These are phyloP conservation scores for Turnix velox DNA, from an alignment of 2,113 vertebrate species.

Conservation along the genomic window DNA sequence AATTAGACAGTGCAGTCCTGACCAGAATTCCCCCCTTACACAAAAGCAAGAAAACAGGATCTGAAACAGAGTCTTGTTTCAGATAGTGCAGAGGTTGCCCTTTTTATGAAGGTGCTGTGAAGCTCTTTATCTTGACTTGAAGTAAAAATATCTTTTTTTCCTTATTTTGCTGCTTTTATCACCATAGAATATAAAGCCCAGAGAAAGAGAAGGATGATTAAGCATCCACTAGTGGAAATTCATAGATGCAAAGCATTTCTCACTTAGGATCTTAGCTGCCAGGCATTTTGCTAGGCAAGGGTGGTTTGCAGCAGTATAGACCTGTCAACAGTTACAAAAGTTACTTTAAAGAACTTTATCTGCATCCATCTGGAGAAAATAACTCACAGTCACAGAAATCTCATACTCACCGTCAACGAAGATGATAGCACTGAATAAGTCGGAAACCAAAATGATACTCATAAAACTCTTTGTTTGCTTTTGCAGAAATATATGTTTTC, in stretches of 20 bases:
- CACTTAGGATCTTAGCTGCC: neutral
- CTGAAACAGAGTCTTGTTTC: neutral
- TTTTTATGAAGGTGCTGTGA: neutral
- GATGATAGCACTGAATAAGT: constrained; percentile 6
- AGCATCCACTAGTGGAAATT: constrained; percentile 11
- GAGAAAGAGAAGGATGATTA: constrained; percentile 26
- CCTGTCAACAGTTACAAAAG: constrained; percentile 15
- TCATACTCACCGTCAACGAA: neutral
- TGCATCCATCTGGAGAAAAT: constrained; percentile 17
- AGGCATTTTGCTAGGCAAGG: neutral
- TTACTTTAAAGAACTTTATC: constrained; percentile 33
- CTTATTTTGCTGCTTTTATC: constrained; percentile 1
- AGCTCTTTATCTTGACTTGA: neutral
- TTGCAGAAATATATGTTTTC: constrained; percentile 45
- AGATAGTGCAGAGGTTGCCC: neutral
- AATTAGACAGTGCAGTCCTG: neutral
- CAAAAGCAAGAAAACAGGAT: neutral
- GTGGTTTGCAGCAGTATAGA: neutral
- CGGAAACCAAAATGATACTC: neutral
- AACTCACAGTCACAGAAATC: constrained; percentile 14
- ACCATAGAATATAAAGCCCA: neutral
- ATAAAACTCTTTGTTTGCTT: constrained; percentile 54
- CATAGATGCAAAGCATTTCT: constrained; percentile 2
- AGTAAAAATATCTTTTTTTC: constrained; percentile 24
- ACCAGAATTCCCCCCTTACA: neutral